These are phyloP conservation scores for Hemicrepidius hirtus DNA, from an alignment of 2,888 invertebrate genomes.

Conservation along the genomic window DNA sequence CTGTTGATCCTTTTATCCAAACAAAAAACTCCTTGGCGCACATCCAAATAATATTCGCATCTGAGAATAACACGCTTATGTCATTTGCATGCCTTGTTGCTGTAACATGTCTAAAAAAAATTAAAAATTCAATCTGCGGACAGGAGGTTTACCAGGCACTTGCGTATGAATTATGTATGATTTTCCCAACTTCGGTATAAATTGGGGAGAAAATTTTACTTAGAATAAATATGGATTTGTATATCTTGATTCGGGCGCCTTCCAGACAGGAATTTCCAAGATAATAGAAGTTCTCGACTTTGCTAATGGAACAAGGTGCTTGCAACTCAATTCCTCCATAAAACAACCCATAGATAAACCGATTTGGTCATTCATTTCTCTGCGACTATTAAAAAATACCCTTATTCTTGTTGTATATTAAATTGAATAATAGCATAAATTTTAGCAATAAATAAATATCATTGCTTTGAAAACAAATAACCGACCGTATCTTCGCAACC, in stretches of 20 bases:
- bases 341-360: no score
- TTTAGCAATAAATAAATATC: no score
- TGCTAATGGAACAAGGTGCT: neutral
- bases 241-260: constrained; percentile 8
- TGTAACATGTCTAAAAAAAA: constrained; percentile 33
- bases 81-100: constrained; percentile 39
- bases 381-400: no score
- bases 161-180: constrained; percentile 40
- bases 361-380: no score
- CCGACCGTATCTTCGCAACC: no score
- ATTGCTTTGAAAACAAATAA: no score
- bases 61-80: constrained; percentile 31
- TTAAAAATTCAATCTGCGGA: constrained; percentile 39
- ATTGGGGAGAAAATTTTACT: constrained; percentile 25
- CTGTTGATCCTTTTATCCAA: constrained; percentile 35
- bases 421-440: no score
- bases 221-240: constrained; percentile 31
- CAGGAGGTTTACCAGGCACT: constrained; percentile 29
- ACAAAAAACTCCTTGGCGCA: constrained; percentile 30
- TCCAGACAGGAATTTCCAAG: neutral
- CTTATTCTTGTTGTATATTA: no score
- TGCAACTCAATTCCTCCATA: neutral
- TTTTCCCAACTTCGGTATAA: constrained; percentile 29
- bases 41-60: constrained; percentile 36
- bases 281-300: neutral